Conservation (phyloP, 2,888 invertebrate genomes). For the Andricus curvator region DNA sequence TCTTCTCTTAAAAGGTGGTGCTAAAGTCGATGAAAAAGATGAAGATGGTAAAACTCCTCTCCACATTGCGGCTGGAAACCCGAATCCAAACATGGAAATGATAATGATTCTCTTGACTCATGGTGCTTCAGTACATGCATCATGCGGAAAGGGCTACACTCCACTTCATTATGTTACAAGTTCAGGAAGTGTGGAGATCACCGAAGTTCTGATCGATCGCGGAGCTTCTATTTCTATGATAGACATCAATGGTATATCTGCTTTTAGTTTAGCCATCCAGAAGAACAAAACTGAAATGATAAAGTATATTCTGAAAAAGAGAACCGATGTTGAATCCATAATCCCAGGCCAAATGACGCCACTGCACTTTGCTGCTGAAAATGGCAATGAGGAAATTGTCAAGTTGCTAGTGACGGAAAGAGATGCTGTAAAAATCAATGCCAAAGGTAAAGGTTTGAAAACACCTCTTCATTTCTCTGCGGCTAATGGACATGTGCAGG, state of each 20-base stretch:
- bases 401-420: not conserved
- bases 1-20: not conserved
- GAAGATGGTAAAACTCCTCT: not conserved
- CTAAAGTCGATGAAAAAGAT: not conserved
- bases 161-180: not conserved
- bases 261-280: not conserved
- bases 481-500: not conserved
- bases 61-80: not conserved
- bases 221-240: not conserved
- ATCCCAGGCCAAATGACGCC: not conserved
- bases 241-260: not conserved
- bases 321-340: not conserved
- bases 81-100: not conserved
- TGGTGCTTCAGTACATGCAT: not conserved
- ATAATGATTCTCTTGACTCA: not conserved
- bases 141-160: not conserved
- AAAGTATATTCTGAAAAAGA: not conserved
- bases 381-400: conserved; percentile 8
- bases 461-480: conserved; percentile 3
- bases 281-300: not conserved
- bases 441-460: not conserved
- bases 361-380: conserved; percentile 12
- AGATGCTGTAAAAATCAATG: not conserved
- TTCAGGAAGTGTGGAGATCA: not conserved
- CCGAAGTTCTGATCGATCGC: not conserved